A percentile compares a stretch with the other conserved stretches of the same genome.
Evolutionary conservation across 2,113 vertebrate genomes (phyloP).

Genomic region (Baryphthengus martii): DNA sequence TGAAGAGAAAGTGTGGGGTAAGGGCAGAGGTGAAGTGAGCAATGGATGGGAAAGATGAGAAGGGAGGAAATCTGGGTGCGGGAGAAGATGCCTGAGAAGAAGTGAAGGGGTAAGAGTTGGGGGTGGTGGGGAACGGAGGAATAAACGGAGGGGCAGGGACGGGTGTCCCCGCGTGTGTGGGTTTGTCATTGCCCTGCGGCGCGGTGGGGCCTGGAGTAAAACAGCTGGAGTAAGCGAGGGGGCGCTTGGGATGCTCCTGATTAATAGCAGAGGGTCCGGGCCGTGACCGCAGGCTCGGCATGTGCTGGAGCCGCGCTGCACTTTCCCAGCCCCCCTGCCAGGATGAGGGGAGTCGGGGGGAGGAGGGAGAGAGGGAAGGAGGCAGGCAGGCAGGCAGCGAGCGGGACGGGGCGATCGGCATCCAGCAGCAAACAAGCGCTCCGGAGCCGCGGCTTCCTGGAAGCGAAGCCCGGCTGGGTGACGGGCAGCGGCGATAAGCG

Average conservation of each 20-base stretch:
- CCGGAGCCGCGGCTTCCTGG: conserved; percentile 41
- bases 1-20: neutral
- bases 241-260: conserved; percentile 48
- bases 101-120: neutral
- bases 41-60: neutral
- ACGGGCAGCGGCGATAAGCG: conserved; percentile 28
- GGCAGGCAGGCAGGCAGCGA: neutral
- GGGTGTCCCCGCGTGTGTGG: neutral
- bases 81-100: neutral
- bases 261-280: conserved; percentile 45
- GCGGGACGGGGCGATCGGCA: neutral
- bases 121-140: accelerated
- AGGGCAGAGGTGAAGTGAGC: neutral
- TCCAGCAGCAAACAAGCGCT: neutral
- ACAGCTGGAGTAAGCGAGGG: neutral
- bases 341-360: conserved; percentile 43
- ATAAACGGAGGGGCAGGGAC: neutral
- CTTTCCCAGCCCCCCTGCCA: conserved; percentile 57
- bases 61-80: neutral
- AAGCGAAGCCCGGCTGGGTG: neutral
- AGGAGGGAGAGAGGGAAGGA: neutral
- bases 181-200: neutral
- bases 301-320: conserved; percentile 38
- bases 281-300: conserved; percentile 34
- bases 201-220: neutral